Evolutionary conservation across 2,888 invertebrate genomes (phyloP).

Genomic region (Idaea biselata): DNA sequence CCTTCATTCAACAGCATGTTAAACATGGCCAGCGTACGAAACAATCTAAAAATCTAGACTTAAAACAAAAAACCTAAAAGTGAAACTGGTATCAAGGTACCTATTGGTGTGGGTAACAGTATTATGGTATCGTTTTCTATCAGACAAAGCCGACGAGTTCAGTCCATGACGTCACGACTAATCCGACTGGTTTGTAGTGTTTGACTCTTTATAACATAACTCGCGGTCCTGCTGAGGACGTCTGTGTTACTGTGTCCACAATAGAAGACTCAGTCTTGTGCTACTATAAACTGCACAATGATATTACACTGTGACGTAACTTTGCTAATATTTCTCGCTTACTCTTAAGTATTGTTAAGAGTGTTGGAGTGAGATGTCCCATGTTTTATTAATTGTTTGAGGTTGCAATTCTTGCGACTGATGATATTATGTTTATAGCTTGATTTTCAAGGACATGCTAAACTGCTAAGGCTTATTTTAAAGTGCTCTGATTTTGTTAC

Average conservation of each 20-base stretch:
- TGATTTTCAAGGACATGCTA: not conserved
- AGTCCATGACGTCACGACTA: slow-evolving; percentile 63
- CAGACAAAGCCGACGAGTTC: slow-evolving; percentile 49
- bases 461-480: not conserved
- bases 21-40: not conserved
- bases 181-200: slow-evolving; percentile 68
- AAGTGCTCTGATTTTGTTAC: not conserved
- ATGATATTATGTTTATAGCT: not conserved
- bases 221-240: slow-evolving; percentile 73
- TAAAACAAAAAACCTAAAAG: slow-evolving; percentile 31
- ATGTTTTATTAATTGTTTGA: not conserved
- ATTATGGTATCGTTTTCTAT: slow-evolving; percentile 58
- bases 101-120: slow-evolving; percentile 29
- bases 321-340: not conserved
- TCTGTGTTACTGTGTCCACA: slow-evolving; percentile 33
- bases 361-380: not conserved
- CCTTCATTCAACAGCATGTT: not conserved
- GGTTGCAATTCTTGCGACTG: not conserved
- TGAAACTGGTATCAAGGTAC: slow-evolving; percentile 31
- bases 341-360: not conserved
- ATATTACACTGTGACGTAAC: slow-evolving; percentile 12
- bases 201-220: slow-evolving; percentile 74
- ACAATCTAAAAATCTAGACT: slow-evolving; percentile 14
- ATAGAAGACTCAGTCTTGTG: not conserved
- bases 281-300: slow-evolving; percentile 7